phyloP scores from a whole-genome alignment of 2,113 vertebrate genomes.

The Lepus timidus region DNA sequence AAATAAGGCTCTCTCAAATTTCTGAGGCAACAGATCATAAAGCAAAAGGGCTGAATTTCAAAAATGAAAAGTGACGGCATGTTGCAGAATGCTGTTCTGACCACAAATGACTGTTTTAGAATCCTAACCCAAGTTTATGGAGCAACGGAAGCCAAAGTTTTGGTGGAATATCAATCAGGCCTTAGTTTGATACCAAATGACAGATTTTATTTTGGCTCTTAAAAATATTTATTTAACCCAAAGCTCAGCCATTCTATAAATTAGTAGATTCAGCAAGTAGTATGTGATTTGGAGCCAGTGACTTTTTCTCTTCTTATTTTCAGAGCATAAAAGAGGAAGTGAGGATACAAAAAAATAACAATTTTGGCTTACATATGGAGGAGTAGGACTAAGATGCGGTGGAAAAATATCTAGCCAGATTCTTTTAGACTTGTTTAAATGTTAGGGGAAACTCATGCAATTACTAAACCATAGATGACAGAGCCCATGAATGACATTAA shows the following conservation, averaged over 20 bases:
- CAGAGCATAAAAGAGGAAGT: not conserved
- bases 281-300: constrained; percentile 47
- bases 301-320: constrained; percentile 26
- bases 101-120: constrained; percentile 42
- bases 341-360: not conserved
- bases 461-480: not conserved
- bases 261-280: constrained; percentile 41
- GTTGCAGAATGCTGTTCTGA: not conserved
- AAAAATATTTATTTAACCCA: constrained; percentile 53
- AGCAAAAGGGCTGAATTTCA: constrained; percentile 46
- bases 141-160: not conserved
- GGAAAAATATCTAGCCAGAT: not conserved
- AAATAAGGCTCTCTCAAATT: not conserved
- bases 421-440: not conserved
- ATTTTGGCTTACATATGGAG: not conserved
- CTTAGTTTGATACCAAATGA: constrained; percentile 22
- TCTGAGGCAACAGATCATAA: not conserved
- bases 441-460: not conserved
- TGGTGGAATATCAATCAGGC: constrained; percentile 8
- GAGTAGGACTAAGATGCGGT: not conserved
- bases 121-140: not conserved
- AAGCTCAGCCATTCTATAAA: constrained; percentile 49
- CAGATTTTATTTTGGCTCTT: constrained; percentile 63
- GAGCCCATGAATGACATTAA: not conserved
- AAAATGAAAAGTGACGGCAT: not conserved